phyloP scores from a whole-genome alignment of 92 coral and sea anemone species.

The Parazoanthus darwini region DNA sequence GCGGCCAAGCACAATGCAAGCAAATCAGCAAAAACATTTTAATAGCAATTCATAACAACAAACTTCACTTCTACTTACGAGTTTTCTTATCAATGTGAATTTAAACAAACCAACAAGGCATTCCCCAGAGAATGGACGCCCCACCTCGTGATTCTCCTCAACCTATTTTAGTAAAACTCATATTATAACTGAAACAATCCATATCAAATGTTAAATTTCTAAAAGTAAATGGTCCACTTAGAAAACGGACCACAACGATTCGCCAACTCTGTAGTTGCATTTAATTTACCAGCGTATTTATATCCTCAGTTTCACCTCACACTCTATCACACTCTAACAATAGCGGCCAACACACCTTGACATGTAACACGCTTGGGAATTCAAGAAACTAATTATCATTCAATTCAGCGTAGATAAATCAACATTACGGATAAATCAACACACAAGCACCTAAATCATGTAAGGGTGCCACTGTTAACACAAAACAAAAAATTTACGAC shows the following conservation, averaged over 20 bases:
- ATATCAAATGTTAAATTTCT: conserved; percentile 15
- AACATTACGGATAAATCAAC: too few species aligned
- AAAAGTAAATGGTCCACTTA: conserved; percentile 5
- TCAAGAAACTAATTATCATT: too few species aligned
- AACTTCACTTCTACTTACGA: conserved; percentile 9
- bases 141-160: conserved; percentile 4
- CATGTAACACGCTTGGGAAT: too few species aligned
- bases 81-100: conserved; percentile 1
- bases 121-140: conserved; percentile 1
- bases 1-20: too few species aligned
- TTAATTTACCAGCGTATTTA: neutral
- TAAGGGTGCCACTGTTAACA: too few species aligned
- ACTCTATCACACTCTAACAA: too few species aligned
- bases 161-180: conserved; percentile 1
- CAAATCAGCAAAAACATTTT: too few species aligned
- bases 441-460: too few species aligned
- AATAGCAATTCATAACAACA: neutral
- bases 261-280: conserved; percentile 22
- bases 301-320: neutral
- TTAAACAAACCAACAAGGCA: conserved; percentile 15
- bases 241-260: conserved; percentile 14
- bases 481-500: too few species aligned
- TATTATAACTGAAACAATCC: conserved; percentile 6
- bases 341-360: too few species aligned
- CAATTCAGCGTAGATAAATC: too few species aligned